Evolutionary conservation across 2,113 vertebrate species (phyloP), one percentile per base, ranked within the genome.

Genomic region (Brachypteracias leptosomus): DNA sequence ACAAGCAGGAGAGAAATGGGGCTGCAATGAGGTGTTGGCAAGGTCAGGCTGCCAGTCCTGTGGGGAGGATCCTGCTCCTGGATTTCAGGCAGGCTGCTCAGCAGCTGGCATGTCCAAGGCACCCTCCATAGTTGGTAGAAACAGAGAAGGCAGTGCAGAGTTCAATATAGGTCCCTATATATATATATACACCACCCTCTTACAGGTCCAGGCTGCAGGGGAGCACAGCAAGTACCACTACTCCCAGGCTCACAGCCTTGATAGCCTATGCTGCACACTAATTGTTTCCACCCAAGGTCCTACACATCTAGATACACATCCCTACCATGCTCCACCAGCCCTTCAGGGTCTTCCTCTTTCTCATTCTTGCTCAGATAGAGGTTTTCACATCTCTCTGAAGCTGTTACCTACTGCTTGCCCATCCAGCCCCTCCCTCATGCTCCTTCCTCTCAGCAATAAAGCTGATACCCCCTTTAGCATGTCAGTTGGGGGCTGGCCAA

Each of bases 111-210:
- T 19, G 11, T 11, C 83, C 22, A n/a, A 65, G 75, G 8, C 18
- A 94, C 11, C 20, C 55, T 76, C 31, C 16, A 2, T 12, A 75
- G 55, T 51, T 70, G 59, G 7, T 36, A 18, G 33, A 16, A 33
- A 11, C 14, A 61, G 74, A 70, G 31, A 33, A 0, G 3, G 26
- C 40, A 63, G 8, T 10, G 25, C 61, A 44, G 77, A 83, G 9
- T 24, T n/a, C 3, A 2, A 31, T 38, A 52, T 0, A 51, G 25
- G 38, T 76, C n/a, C n/a, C n/a, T n/a, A n/a, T n/a, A n/a, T n/a
- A n/a, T n/a, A n/a, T n/a, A n/a, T n/a, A n/a, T n/a, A n/a, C 28
- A 54, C 12, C 65, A 35, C 3, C 6, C 8, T 73, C n/a, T 28
- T 54, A 25, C 10, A 63, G 28, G 33, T 40, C 52, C 9, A 35